Conservation (phyloP, 2,888 invertebrate genomes). For the Polyommatus icarus region DNA sequence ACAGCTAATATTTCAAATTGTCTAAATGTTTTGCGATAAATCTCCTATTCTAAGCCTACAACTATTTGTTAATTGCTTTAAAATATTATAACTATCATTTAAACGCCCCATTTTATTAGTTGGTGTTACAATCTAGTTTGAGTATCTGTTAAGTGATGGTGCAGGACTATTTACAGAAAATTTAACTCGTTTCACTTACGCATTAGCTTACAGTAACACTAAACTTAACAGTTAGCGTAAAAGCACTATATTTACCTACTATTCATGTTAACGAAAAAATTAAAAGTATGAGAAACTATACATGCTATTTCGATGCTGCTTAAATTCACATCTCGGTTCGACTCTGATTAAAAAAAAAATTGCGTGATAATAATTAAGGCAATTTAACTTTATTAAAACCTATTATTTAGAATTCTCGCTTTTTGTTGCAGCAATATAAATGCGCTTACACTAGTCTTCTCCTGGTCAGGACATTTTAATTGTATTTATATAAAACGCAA, state of each 20-base stretch:
- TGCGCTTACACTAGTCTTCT: not conserved
- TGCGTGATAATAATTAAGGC: no score
- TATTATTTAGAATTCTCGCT: not conserved
- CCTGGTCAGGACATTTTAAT: not conserved
- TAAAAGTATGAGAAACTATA: not conserved
- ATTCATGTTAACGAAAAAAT: not conserved
- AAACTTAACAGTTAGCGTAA: not conserved
- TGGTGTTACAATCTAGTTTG: not conserved
- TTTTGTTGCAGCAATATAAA: not conserved
- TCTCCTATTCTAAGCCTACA: conserved; percentile 7
- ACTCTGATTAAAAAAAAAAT: no score
- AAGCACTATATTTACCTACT: not conserved
- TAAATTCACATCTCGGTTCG: not conserved
- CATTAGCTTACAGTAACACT: not conserved
- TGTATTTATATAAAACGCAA: not conserved
- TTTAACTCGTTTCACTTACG: not conserved
- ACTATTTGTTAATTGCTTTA: not conserved
- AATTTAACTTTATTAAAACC: not conserved
- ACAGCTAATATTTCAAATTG: not conserved
- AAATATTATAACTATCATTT: not conserved
- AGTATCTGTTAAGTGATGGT: not conserved
- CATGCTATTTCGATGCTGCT: not conserved
- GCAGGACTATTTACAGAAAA: not conserved
- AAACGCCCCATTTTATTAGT: not conserved
- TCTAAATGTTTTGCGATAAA: conserved; percentile 13